phyloP scores from a whole-genome alignment of 2,888 invertebrate genomes.

The Mesochorus sp. region DNA sequence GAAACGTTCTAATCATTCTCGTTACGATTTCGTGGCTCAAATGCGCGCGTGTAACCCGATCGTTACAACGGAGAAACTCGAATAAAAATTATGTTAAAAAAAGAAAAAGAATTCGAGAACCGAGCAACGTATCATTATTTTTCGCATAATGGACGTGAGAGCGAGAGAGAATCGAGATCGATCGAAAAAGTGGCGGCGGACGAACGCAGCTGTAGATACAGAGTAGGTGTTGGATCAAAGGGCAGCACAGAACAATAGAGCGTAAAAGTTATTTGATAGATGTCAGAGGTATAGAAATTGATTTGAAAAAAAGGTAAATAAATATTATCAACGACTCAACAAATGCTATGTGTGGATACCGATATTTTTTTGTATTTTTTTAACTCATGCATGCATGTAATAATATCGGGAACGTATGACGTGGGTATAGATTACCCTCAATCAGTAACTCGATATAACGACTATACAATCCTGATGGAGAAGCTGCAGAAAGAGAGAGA shows the following conservation, averaged over 20 bases:
- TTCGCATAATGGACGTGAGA: not conserved
- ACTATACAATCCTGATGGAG: not conserved
- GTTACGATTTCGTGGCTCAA: not conserved
- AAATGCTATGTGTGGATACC: not conserved
- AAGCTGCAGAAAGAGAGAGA: conserved; percentile 18
- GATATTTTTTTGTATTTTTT: not conserved
- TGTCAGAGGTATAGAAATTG: conserved; percentile 29
- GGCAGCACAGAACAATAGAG: conserved; percentile 39
- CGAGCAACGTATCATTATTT: not conserved
- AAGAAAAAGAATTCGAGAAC: conserved; percentile 5
- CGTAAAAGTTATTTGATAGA: conserved; percentile 45
- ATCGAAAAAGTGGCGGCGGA: conserved; percentile 20
- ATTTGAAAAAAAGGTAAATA: not conserved
- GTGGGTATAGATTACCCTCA: conserved; percentile 27
- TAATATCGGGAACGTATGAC: not conserved
- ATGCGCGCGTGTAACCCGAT: not conserved
- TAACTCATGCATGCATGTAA: not conserved
- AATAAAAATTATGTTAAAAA: not conserved
- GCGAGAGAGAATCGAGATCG: conserved; percentile 23
- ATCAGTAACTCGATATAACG: conserved; percentile 34
- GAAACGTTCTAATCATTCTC: not conserved
- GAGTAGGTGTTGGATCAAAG: conserved; percentile 32
- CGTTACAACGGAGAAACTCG: conserved; percentile 4
- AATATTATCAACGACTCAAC: conserved; percentile 10
- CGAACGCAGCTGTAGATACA: not conserved